Evolutionary conservation across 2,888 invertebrate species (phyloP).

Genomic region (Kuschelorhynchus macadamiae): DNA sequence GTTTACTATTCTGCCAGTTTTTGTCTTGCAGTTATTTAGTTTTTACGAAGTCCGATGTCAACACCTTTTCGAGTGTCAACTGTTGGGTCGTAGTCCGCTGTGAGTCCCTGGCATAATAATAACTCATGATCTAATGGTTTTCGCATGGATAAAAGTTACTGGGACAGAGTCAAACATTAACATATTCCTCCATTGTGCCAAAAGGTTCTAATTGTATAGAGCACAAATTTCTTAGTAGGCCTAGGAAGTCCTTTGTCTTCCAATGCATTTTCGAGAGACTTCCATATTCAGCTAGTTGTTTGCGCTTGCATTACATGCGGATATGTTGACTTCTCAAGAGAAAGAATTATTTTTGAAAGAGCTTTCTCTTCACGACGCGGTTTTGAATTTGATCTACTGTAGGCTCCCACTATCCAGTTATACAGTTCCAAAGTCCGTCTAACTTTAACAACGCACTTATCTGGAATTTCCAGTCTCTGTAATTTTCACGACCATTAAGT

Average conservation of each 20-base stretch:
- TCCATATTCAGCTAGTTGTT: slow-evolving; percentile 49
- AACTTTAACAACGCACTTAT: slow-evolving; percentile 18
- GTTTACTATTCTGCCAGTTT: slow-evolving; percentile 37
- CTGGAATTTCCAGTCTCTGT: slow-evolving; percentile 46
- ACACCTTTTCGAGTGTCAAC: slow-evolving; percentile 43
- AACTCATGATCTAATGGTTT: slow-evolving; percentile 50
- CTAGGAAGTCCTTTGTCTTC: slow-evolving; percentile 51
- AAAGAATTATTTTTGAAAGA: slow-evolving; percentile 47
- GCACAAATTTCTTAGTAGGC: slow-evolving; percentile 32
- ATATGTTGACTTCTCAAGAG: slow-evolving; percentile 48
- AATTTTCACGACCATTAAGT: slow-evolving; percentile 39
- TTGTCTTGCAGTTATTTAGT: slow-evolving; percentile 47
- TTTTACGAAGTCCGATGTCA: slow-evolving; percentile 46
- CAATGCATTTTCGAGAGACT: slow-evolving; percentile 44
- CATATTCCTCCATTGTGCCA: slow-evolving; percentile 50
- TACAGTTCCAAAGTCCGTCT: slow-evolving; percentile 41
- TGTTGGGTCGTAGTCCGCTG: slow-evolving; percentile 33
- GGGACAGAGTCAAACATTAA: slow-evolving; percentile 51
- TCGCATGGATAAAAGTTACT: slow-evolving; percentile 37
- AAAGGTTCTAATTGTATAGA: slow-evolving; percentile 41
- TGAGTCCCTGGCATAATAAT: slow-evolving; percentile 50
- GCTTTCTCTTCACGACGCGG: slow-evolving; percentile 40
- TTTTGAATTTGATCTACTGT: slow-evolving; percentile 3
- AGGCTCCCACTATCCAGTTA: slow-evolving; percentile 13
- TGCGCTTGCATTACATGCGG: slow-evolving; percentile 48